Evolutionary conservation across 1,140 invertebrate species (phyloP), one percentile per base, ranked within the genome.

Genomic region (Penaeus japonicus): DNA sequence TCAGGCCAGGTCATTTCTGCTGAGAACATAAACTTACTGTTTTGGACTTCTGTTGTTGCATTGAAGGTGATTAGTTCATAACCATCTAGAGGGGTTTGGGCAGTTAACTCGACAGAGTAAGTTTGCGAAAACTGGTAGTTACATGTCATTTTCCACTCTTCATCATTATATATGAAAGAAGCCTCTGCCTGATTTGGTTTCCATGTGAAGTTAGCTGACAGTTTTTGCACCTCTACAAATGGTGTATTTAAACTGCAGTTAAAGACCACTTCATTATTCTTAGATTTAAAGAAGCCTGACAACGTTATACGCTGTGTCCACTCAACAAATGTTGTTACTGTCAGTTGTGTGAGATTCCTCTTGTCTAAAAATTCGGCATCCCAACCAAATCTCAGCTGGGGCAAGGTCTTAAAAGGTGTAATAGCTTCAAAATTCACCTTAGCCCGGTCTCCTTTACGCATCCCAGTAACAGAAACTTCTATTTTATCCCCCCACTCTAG

Each of bases 361-460:
- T 55, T 54, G 1, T 32, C 4, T 7, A 35, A 32, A n/a, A 83
- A 75, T 47, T 88, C 65, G 2, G 65, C 54, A 30, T 83, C 70
- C 24, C 22, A 83, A 15, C 87, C 87, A 39, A 83, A 57, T 32
- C 22, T 30, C 17, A 88, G 80, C 18, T 54, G 53, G 15, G 87
- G 87, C 55, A 88, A 79, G 32, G 27, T 47, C 62, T 59, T 88
- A 22, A 88, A 70, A 27, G 85, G 85, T 32, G 85, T 87, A 53
- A 79, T 2, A 35, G 80, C 18, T 47, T 81, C 85, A 54, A 87
- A n/a, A 27, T 62, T 81, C 17, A 87, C 47, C 59, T 81, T 87
- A 17, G 59, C 55, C 7, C 47, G 85, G 30, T 81, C 54, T 15
- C 39, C 30, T 17, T 47, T 80, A 0, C 27, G 54, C 85, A 87